Base-by-base conservation (phyloP, 2,113 vertebrate species). In the Dermatemys mawii region DNA sequence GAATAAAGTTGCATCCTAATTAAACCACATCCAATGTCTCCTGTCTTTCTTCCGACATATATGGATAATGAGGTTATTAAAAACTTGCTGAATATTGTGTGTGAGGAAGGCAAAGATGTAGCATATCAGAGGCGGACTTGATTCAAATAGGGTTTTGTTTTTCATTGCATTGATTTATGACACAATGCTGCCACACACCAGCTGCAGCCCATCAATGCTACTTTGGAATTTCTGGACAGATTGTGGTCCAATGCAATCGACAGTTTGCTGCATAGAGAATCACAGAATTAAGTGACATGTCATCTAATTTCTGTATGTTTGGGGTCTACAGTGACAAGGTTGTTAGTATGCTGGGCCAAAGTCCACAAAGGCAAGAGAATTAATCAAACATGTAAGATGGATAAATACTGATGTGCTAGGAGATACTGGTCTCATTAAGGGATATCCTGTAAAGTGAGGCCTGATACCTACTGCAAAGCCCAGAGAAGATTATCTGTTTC, bases 241-340 rank as follows among this genome's bases (percentile, higher is more conserved):
- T 48, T 12, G 5, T 11, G 89, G 63, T 32, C 86, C 75, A 90
- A 94, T 90, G 84, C 93, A 94, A 93, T 95, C 29, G 83, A 44
- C 54, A 16, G 75, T 55, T 89, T 78, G 90, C 76, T 90, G 70
- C 49, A 26, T 11, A 81, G 53, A 84, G 26, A 32, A 49, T 50
- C 41, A 88, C 46, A 79, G 83, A 86, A 70, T 70, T 38, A 96
- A 92, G 79, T 50, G 88, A 75, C 63, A 84, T 5, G 3, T 24
- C 26, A 86, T 50, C 32, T 1, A 11, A 22, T 1, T 27, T 86
- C 87, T 89, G 67, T 50, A 70, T 11, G n/a, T 88, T 78, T 87
- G 86, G 83, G 94, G 91, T 93, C 94, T 96, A 76, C n/a, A 85
- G 27, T 54, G 83, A 81, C 19, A 73, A 0, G 8, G 0, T 63